A percentile compares a stretch with the other conserved stretches of the same genome.
phyloP scores from a whole-genome alignment of 1,140 invertebrate species.

The Macrocentrus cingulum region DNA sequence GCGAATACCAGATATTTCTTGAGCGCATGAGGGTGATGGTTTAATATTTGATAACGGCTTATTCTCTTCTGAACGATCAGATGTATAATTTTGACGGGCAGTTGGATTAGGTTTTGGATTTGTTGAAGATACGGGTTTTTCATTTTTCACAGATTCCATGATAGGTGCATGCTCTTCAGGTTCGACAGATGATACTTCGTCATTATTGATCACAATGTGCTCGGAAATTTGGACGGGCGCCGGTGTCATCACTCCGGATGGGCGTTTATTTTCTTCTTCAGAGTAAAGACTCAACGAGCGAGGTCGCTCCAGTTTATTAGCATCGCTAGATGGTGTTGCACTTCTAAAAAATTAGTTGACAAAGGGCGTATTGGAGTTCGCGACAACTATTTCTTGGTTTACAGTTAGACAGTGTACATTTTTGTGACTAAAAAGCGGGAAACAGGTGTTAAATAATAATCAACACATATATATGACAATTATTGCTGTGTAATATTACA shows the following conservation, averaged over 20 bases:
- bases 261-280: conserved; percentile 46
- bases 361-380: background rate
- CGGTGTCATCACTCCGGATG: conserved; percentile 40
- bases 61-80: conserved; percentile 10
- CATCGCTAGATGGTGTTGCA: conserved; percentile 31
- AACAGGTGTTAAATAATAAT: too few relatives aligned
- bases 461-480: too few relatives aligned
- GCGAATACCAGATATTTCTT: conserved; percentile 44
- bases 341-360: conserved; percentile 29
- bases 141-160: background rate
- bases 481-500: too few relatives aligned
- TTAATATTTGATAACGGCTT: conserved; percentile 34
- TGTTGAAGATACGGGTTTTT: too few relatives aligned
- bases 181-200: too few relatives aligned
- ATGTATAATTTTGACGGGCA: background rate
- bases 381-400: too few relatives aligned
- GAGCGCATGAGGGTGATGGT: conserved; percentile 46
- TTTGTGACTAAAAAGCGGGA: too few relatives aligned
- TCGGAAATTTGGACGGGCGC: conserved; percentile 42
- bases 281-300: conserved; percentile 57
- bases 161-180: background rate
- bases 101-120: too few relatives aligned
- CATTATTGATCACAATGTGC: conserved; percentile 25
- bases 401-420: too few relatives aligned
- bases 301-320: conserved; percentile 59